A percentile compares a stretch with the other conserved stretches of the same genome.
Evolutionary conservation across 2,797 vertebrate genomes (phyloP).

Genomic region (Scomberomorus guttatus): DNA sequence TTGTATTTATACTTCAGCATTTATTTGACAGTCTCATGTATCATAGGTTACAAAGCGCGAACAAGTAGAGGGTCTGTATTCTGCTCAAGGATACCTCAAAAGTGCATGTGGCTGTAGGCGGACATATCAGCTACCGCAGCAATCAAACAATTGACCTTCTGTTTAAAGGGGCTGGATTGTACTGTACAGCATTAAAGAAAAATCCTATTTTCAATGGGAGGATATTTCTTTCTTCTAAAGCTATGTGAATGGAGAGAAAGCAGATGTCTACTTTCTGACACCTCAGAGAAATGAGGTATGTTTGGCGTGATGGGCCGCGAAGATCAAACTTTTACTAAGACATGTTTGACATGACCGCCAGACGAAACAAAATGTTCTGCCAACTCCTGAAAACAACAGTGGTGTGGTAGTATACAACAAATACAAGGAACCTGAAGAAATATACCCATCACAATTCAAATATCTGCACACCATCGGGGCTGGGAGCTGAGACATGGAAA

Average conservation of each 20-base stretch:
- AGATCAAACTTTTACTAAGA: slow-evolving; percentile 59
- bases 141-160: slow-evolving; percentile 32
- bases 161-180: background rate
- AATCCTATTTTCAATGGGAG: slow-evolving; percentile 1
- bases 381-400: slow-evolving; percentile 58
- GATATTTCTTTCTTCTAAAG: slow-evolving; percentile 24
- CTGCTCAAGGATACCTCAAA: slow-evolving; percentile 44
- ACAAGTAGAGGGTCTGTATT: no score
- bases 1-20: slow-evolving; percentile 13
- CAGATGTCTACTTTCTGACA: slow-evolving; percentile 33
- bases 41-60: background rate
- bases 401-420: slow-evolving; percentile 55
- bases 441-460: slow-evolving; percentile 65
- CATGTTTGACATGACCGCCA: slow-evolving; percentile 56
- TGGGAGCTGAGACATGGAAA: slow-evolving; percentile 65
- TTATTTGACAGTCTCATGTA: slow-evolving; percentile 12
- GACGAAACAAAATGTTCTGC: slow-evolving; percentile 68
- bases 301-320: slow-evolving; percentile 44
- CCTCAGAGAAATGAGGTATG: slow-evolving; percentile 51
- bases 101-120: slow-evolving; percentile 7
- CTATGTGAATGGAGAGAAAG: slow-evolving; percentile 26
- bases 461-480: slow-evolving; percentile 63
- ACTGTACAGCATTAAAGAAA: slow-evolving; percentile 3
- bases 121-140: slow-evolving; percentile 18
- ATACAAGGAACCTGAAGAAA: slow-evolving; percentile 59